A percentile compares a stretch with the other conserved stretches of the same genome.
These are phyloP conservation scores for Zaprionus vittiger DNA, from an alignment of 1,140 invertebrate species.

Conservation along the genomic window DNA sequence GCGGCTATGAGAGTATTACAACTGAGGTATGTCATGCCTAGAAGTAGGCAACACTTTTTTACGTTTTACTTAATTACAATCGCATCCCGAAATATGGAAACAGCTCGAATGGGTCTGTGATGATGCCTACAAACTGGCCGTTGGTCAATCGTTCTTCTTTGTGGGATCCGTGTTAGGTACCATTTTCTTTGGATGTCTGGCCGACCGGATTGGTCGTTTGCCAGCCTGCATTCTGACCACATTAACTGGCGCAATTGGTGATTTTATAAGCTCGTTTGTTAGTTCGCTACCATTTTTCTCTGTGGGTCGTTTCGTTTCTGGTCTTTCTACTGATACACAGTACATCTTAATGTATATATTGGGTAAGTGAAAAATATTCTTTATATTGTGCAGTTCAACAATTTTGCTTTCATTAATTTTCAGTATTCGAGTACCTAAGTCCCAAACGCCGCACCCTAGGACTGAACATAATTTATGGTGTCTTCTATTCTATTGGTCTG, in stretches of 20 bases:
- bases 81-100: constrained; percentile 30
- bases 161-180: constrained; percentile 86
- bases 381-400: no score
- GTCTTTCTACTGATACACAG: constrained; percentile 86
- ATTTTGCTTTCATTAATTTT: not conserved
- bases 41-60: constrained; percentile 50
- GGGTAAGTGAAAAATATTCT: constrained; percentile 74
- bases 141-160: constrained; percentile 87
- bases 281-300: constrained; percentile 84
- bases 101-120: constrained; percentile 88
- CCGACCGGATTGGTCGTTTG: constrained; percentile 86
- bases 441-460: constrained; percentile 86
- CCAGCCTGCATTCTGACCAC: constrained; percentile 86
- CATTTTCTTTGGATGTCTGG: constrained; percentile 86
- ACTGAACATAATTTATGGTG: constrained; percentile 86
- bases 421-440: constrained; percentile 87
- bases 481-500: constrained; percentile 86
- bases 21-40: constrained; percentile 85
- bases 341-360: constrained; percentile 88
- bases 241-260: constrained; percentile 85
- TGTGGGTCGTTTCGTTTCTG: constrained; percentile 86
- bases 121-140: constrained; percentile 85
- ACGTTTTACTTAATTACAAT: constrained; percentile 21
- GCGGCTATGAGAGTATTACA: constrained; percentile 85
- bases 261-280: constrained; percentile 85